A percentile compares a stretch with the other conserved stretches of the same genome.
These are phyloP conservation scores for Bubo blakistoni DNA, from an alignment of 2,113 vertebrate genomes.

Conservation along the genomic window DNA sequence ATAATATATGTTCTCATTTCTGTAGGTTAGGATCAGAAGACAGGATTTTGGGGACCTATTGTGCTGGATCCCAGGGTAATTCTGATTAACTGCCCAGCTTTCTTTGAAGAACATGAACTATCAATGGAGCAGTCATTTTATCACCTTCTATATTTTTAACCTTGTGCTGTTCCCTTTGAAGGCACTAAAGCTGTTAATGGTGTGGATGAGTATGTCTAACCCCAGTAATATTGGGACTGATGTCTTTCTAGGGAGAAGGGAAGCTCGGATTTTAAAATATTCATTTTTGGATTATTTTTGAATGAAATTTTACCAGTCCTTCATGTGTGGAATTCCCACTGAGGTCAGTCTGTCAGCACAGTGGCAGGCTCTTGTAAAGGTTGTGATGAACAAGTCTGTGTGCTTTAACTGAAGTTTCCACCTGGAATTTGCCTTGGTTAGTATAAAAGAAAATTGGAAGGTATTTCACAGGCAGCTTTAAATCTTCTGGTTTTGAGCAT, in stretches of 20 bases:
- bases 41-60: neutral
- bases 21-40: neutral
- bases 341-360: neutral
- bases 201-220: neutral
- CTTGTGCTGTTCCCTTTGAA: constrained; percentile 3
- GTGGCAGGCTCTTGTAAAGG: neutral
- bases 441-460: neutral
- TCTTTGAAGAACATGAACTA: neutral
- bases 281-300: neutral
- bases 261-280: neutral
- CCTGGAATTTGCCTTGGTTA: neutral
- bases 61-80: neutral
- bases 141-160: neutral
- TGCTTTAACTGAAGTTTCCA: neutral
- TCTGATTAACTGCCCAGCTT: neutral
- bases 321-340: neutral
- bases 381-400: neutral
- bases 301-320: neutral
- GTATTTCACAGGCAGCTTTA: neutral
- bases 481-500: neutral
- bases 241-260: neutral
- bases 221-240: neutral
- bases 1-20: neutral
- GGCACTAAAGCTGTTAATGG: neutral
- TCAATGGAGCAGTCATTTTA: neutral